Evolutionary conservation across 2,113 vertebrate genomes (phyloP).

Genomic region (Agapornis roseicollis): DNA sequence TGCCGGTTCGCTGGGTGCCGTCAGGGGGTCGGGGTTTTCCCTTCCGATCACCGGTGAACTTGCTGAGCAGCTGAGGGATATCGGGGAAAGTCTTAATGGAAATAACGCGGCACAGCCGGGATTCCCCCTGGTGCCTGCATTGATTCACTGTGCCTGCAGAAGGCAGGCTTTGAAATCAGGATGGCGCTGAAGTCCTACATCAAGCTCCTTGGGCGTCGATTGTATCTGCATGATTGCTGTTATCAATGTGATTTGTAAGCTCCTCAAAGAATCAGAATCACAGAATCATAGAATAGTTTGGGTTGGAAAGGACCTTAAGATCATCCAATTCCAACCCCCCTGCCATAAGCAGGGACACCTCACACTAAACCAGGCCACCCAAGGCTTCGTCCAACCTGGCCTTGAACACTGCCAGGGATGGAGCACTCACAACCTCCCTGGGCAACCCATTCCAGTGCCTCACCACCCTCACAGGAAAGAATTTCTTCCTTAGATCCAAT

Average conservation of each 20-base stretch:
- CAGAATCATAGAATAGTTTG: too few species aligned
- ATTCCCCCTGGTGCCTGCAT: not conserved
- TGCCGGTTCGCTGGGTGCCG: not conserved
- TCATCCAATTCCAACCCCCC: too few species aligned
- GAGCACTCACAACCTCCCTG: too few species aligned
- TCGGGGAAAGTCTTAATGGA: not conserved
- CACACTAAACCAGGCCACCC: too few species aligned
- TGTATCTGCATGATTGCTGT: not conserved
- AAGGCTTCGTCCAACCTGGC: too few species aligned
- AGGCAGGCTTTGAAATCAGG: not conserved
- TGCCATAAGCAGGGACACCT: too few species aligned
- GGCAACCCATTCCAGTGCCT: too few species aligned
- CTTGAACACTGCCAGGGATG: too few species aligned
- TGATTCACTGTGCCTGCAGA: not conserved
- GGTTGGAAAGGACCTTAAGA: too few species aligned
- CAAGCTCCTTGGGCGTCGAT: not conserved
- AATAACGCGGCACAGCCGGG: fast-evolving
- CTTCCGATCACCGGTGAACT: not conserved
- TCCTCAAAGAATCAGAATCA: not conserved
- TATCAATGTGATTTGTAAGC: not conserved
- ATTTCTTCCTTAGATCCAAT: too few species aligned
- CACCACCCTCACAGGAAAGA: too few species aligned
- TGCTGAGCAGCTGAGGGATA: fast-evolving
- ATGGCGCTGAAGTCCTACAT: not conserved
- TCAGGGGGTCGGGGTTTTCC: not conserved